A percentile compares a stretch with the other conserved stretches of the same genome.
Conservation (phyloP, 2,113 vertebrate genomes). For the Limanda limanda region DNA sequence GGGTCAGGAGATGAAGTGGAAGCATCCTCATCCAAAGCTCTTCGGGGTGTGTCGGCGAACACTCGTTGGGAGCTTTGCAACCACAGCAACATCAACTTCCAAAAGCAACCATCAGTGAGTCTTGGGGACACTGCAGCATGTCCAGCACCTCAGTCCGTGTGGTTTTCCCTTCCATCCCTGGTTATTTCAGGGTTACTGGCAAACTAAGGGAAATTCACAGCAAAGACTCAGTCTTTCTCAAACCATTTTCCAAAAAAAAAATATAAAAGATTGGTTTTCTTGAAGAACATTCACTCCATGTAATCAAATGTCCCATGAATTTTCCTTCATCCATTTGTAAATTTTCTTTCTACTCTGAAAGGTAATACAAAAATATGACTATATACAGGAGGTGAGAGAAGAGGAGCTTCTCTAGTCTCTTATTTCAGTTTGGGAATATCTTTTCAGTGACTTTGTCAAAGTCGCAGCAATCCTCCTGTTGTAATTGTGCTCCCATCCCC, state of each 20-base stretch:
- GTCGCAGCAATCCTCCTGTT: conserved; percentile 75
- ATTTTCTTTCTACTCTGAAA: conserved; percentile 69
- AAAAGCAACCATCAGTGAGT: conserved; percentile 54
- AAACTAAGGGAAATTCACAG: conserved; percentile 60
- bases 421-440: conserved; percentile 74
- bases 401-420: conserved; percentile 66
- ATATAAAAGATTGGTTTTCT: conserved; percentile 56
- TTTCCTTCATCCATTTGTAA: conserved; percentile 79
- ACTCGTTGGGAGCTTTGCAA: conserved; percentile 37
- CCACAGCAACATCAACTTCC: conserved; percentile 20
- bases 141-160: conserved; percentile 52
- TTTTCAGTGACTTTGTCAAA: conserved; percentile 70
- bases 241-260: conserved; percentile 58
- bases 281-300: conserved; percentile 74
- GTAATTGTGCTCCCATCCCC: conserved; percentile 78
- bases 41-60: conserved; percentile 43
- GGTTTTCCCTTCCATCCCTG: conserved; percentile 51
- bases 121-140: conserved; percentile 42
- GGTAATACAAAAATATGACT: conserved; percentile 81
- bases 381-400: conserved; percentile 78
- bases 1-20: conserved; percentile 23
- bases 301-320: conserved; percentile 62
- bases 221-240: conserved; percentile 48
- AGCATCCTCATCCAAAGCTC: conserved; percentile 32
- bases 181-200: conserved; percentile 63